Conservation (phyloP, 1,140 invertebrate genomes). For the Lithobius niger region DNA sequence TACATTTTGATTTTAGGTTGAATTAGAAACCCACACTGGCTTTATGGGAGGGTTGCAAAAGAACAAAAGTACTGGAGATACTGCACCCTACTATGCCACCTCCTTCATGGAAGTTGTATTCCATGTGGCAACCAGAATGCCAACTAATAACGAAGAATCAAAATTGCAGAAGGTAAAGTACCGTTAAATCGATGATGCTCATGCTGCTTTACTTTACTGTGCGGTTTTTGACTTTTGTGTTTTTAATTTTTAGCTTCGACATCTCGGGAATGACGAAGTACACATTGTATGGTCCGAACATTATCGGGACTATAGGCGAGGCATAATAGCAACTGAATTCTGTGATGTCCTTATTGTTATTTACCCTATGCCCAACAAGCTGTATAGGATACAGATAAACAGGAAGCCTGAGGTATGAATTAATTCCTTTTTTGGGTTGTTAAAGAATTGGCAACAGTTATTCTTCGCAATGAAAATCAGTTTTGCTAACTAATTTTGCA, state of each 20-base stretch:
- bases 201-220: not conserved
- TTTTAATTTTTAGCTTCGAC: slow-evolving; percentile 53
- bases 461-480: too few relatives aligned
- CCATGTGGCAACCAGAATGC: slow-evolving; percentile 97
- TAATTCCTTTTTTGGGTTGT: too few relatives aligned
- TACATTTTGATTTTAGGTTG: slow-evolving; percentile 42
- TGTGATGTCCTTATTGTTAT: slow-evolving; percentile 97
- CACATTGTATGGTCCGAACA: slow-evolving; percentile 99
- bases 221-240: slow-evolving; percentile 1
- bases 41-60: slow-evolving; percentile 89
- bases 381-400: slow-evolving; percentile 68
- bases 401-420: slow-evolving; percentile 74
- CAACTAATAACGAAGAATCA: slow-evolving; percentile 63
- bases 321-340: slow-evolving; percentile 97
- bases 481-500: too few relatives aligned
- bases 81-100: slow-evolving; percentile 91
- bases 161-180: slow-evolving; percentile 70
- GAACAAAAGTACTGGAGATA: slow-evolving; percentile 78
- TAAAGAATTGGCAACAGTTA: too few relatives aligned
- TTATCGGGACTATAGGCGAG: slow-evolving; percentile 80
- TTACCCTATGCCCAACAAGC: slow-evolving; percentile 71
- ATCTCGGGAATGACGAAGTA: slow-evolving; percentile 97
- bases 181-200: too few relatives aligned
- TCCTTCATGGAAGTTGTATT: slow-evolving; percentile 81
- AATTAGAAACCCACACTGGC: slow-evolving; percentile 86